Evolutionary conservation across 2,113 vertebrate species (phyloP).

Genomic region (Antennarius striatus): DNA sequence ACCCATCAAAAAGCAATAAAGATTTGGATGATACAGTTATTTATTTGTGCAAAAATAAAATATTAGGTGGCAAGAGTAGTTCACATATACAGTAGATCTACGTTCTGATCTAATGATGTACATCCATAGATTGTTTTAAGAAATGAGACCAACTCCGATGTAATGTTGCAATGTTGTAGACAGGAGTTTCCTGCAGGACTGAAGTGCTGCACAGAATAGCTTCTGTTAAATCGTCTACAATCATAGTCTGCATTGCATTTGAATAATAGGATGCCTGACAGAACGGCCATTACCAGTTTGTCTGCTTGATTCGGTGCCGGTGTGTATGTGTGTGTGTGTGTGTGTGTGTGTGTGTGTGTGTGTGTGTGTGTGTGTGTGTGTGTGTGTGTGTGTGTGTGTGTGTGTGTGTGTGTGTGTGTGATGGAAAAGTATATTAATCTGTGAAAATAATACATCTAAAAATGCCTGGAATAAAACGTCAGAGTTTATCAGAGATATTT

Average conservation of each 20-base stretch:
- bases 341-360: background rate
- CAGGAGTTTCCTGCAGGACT: no score
- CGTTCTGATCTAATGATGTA: background rate
- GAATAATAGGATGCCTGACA: slow-evolving; percentile 24
- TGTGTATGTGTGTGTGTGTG: background rate
- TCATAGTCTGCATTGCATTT: slow-evolving; percentile 6
- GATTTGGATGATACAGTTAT: no score
- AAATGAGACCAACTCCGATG: no score
- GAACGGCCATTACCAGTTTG: background rate
- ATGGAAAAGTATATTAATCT: background rate
- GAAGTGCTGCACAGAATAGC: no score
- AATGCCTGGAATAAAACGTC: background rate
- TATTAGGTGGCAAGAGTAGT: no score
- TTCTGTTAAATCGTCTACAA: no score
- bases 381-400: no score
- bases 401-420: background rate
- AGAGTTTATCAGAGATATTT: no score
- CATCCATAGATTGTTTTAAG: no score
- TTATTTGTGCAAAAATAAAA: no score
- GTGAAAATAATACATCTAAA: background rate
- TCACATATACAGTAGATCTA: background rate
- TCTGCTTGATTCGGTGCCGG: background rate
- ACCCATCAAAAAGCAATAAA: no score
- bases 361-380: background rate
- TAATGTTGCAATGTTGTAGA: no score